A percentile compares a stretch with the other conserved stretches of the same genome.
Conservation (phyloP, 2,797 vertebrate species). For the Mus minutoides region DNA sequence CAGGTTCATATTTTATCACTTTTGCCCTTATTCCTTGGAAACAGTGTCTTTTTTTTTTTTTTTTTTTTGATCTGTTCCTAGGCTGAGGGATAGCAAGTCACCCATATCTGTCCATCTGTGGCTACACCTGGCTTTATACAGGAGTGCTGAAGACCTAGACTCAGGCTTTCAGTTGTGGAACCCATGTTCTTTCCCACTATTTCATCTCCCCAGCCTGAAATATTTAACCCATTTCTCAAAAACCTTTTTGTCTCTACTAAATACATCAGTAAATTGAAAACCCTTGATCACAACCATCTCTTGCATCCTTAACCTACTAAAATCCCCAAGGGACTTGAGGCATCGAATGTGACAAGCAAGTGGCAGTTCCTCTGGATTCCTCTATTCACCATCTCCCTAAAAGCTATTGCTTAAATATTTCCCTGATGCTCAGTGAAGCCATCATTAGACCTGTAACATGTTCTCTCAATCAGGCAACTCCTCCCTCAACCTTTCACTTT, state of each 20-base stretch:
- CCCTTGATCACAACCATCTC: not conserved
- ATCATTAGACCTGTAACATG: rapidly evolving
- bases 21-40: not conserved
- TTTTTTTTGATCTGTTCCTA: not conserved
- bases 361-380: rapidly evolving
- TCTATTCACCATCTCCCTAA: not conserved
- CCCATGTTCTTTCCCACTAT: too few species aligned
- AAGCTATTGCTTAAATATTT: not conserved
- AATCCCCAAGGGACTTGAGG: not conserved
- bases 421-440: not conserved
- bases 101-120: too few species aligned
- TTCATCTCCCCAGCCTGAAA: not conserved
- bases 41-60: not conserved
- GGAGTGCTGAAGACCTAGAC: not conserved
- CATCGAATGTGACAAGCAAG: not conserved
- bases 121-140: not conserved
- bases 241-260: not conserved
- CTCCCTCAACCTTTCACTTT: not conserved
- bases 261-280: not conserved
- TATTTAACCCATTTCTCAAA: constrained; percentile 4
- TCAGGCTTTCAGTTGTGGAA: not conserved
- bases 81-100: not conserved
- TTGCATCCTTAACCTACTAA: not conserved
- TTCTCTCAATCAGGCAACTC: not conserved
- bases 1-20: not conserved